Percentiles rank a stretch among this genome's conserved stretches.
Conservation (phyloP, 2,888 invertebrate species). For the Apotomis capreana region DNA sequence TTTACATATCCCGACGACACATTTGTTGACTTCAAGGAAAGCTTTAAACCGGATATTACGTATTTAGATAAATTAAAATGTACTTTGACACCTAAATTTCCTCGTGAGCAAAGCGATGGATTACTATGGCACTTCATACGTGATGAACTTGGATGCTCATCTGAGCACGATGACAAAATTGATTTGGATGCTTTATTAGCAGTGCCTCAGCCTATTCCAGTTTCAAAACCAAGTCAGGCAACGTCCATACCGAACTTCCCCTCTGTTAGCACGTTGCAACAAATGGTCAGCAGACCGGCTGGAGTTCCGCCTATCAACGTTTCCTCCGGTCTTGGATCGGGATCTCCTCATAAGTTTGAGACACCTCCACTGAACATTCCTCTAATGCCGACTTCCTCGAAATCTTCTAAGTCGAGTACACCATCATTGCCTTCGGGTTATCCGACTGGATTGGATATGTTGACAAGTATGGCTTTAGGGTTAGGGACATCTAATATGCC, state of each 20-base stretch:
- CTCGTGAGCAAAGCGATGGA: conserved; percentile 90
- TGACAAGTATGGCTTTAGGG: conserved; percentile 80
- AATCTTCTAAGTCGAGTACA: conserved; percentile 82
- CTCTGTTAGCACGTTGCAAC: conserved; percentile 78
- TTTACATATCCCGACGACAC: conserved; percentile 81
- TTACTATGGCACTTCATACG: conserved; percentile 91
- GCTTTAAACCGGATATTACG: conserved; percentile 87
- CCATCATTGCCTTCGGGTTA: conserved; percentile 79
- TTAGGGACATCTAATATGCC: conserved; percentile 74
- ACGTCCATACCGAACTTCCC: conserved; percentile 75
- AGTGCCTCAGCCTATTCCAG: conserved; percentile 81
- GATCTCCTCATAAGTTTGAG: conserved; percentile 82
- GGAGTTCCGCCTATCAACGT: conserved; percentile 79
- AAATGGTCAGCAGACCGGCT: conserved; percentile 80
- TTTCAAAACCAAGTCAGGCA: conserved; percentile 70
- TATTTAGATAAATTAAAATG: conserved; percentile 94
- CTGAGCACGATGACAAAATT: conserved; percentile 87
- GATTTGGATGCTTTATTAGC: conserved; percentile 83
- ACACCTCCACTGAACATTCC: conserved; percentile 84
- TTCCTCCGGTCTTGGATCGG: conserved; percentile 74
- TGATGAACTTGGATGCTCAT: conserved; percentile 87
- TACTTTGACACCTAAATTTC: conserved; percentile 91
- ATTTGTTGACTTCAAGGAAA: conserved; percentile 80
- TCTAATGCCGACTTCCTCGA: conserved; percentile 83
- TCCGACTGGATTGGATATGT: conserved; percentile 78